These are phyloP conservation scores for Dreissena rostriformis DNA, from an alignment of 1,140 invertebrate species.

Conservation along the genomic window DNA sequence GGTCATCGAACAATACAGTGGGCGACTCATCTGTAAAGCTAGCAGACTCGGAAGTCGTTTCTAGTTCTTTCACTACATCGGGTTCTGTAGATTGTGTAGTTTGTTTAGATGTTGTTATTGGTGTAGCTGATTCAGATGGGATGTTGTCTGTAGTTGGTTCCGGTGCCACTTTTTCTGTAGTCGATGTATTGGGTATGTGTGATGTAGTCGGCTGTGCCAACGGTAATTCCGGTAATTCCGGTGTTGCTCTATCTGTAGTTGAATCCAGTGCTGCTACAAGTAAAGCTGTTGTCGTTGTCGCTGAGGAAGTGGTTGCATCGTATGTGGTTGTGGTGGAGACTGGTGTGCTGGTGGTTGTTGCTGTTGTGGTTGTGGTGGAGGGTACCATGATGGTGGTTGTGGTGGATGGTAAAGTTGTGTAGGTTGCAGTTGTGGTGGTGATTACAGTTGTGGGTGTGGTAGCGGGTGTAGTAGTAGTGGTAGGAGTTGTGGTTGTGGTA, in stretches of 20 bases:
- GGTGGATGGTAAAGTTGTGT: not conserved
- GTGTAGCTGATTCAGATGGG: not conserved
- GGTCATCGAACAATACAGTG: too few species aligned
- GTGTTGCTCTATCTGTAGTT: not conserved
- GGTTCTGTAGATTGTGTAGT: not conserved
- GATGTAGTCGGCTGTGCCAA: not conserved
- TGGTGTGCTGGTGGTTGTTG: not conserved
- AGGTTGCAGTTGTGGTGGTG: not conserved
- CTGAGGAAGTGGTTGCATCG: not conserved
- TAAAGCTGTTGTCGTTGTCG: not conserved
- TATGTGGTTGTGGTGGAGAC: not conserved
- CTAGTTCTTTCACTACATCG: not conserved
- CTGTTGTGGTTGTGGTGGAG: not conserved
- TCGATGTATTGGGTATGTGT: not conserved
- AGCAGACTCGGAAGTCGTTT: not conserved
- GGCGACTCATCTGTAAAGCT: too few species aligned
- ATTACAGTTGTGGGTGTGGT: not conserved
- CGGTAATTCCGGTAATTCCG: not conserved
- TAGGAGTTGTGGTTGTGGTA: not conserved
- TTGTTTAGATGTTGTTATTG: not conserved
- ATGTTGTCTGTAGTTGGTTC: not conserved
- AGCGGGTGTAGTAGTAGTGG: not conserved
- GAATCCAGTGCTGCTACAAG: not conserved
- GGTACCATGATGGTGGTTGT: conserved; percentile 1
- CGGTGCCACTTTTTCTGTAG: not conserved